phyloP scores from a whole-genome alignment of 1,140 invertebrate genomes.

The Sarcophaga bullata region DNA sequence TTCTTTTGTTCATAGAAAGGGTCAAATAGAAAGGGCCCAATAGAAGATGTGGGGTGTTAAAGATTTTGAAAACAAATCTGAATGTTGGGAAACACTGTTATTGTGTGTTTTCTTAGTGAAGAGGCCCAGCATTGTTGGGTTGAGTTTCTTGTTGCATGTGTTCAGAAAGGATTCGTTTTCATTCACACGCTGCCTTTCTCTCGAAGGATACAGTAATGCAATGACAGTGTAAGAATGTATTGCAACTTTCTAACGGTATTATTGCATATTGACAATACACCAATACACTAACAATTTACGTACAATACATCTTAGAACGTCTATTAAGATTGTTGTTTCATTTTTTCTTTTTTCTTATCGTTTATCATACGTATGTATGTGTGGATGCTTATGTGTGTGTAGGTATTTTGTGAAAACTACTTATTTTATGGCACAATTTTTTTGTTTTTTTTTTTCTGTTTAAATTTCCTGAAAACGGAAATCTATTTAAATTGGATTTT shows the following conservation, averaged over 20 bases:
- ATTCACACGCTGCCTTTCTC: background rate
- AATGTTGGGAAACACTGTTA: background rate
- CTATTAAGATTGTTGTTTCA: too few species aligned
- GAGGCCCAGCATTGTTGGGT: too few species aligned
- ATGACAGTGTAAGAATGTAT: background rate
- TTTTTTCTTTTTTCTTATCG: too few species aligned
- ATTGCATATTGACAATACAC: background rate
- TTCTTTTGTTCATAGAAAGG: too few species aligned
- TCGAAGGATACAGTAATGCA: background rate
- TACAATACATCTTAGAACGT: too few species aligned
- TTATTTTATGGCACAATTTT: too few species aligned
- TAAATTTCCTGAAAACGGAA: slow-evolving; percentile 39
- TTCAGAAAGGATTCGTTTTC: background rate
- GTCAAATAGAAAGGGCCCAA: too few species aligned
- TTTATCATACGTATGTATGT: too few species aligned
- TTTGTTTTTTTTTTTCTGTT: background rate
- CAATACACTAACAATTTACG: background rate
- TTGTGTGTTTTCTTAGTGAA: background rate
- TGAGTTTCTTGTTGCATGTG: too few species aligned
- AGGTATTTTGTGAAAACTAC: background rate
- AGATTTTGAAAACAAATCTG: background rate
- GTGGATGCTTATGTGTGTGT: background rate
- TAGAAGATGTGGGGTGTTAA: too few species aligned
- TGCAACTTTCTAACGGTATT: background rate
- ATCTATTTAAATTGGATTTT: slow-evolving; percentile 39